Evolutionary conservation across 2,113 vertebrate species (phyloP).

Genomic region (Ceyx cyanopectus): DNA sequence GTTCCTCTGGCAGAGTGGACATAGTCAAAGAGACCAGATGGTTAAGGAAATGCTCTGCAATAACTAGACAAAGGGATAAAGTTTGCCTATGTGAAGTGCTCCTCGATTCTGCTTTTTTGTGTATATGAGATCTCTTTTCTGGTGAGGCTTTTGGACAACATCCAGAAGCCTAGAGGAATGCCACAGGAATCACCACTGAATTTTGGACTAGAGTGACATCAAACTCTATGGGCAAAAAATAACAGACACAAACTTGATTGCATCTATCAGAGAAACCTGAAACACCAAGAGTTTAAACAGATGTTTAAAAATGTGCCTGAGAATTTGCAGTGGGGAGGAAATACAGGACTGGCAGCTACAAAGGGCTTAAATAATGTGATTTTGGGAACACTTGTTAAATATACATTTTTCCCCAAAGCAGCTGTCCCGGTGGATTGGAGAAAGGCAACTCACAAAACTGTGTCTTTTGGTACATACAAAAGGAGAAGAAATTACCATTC

Average conservation of each 20-base stretch:
- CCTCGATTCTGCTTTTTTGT: background rate
- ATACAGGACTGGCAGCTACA: background rate
- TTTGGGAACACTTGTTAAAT: background rate
- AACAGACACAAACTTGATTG: background rate
- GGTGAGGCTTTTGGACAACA: background rate
- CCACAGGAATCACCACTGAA: background rate
- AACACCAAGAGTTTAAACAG: background rate
- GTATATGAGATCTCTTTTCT: background rate
- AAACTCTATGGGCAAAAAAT: background rate
- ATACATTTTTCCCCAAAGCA: background rate
- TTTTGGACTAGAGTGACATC: background rate
- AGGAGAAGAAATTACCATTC: background rate
- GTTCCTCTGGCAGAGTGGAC: background rate
- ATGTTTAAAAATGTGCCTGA: constrained; percentile 25
- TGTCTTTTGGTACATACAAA: background rate
- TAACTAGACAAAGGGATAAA: background rate
- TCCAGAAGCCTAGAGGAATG: background rate
- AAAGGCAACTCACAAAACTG: background rate
- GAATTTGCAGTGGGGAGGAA: background rate
- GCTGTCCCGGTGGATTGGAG: background rate
- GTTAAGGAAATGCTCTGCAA: background rate
- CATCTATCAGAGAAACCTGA: background rate
- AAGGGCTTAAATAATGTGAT: background rate
- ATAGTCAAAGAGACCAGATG: background rate
- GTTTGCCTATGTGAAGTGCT: background rate